Conservation (phyloP, 2,797 vertebrate genomes). For the Lophius americanus region DNA sequence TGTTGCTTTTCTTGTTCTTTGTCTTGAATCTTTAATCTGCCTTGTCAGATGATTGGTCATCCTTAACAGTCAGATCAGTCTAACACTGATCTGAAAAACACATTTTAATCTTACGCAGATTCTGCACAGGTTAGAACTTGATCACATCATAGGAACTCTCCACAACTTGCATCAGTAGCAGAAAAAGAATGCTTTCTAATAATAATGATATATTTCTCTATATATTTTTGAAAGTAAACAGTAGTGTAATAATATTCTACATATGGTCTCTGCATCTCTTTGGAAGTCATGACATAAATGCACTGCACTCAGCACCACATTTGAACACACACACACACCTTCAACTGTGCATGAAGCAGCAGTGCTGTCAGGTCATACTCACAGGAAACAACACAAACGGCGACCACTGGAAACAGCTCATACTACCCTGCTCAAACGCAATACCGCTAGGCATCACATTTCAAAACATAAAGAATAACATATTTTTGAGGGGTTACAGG, state of each 20-base stretch:
- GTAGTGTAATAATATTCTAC: neutral
- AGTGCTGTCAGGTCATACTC: slow-evolving; percentile 69
- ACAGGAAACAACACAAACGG: slow-evolving; percentile 70
- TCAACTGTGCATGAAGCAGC: slow-evolving; percentile 68
- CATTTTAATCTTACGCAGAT: slow-evolving; percentile 87
- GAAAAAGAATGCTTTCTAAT: neutral
- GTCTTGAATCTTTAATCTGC: slow-evolving; percentile 96
- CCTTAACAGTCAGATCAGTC: slow-evolving; percentile 77
- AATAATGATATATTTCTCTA: no score
- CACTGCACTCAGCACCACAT: slow-evolving; percentile 38
- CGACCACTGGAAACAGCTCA: slow-evolving; percentile 64
- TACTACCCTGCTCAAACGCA: slow-evolving; percentile 63
- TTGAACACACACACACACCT: slow-evolving; percentile 37
- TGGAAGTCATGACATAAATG: slow-evolving; percentile 46
- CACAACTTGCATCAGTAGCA: slow-evolving; percentile 14
- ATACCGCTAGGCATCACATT: slow-evolving; percentile 43
- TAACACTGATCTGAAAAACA: slow-evolving; percentile 85
- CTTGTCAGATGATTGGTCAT: slow-evolving; percentile 91
- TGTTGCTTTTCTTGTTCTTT: slow-evolving; percentile 80
- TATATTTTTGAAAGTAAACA: no score
- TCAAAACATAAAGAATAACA: slow-evolving; percentile 50
- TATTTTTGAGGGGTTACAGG: slow-evolving; percentile 46
- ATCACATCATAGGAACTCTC: slow-evolving; percentile 29
- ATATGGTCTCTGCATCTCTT: slow-evolving; percentile 33
- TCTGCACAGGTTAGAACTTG: slow-evolving; percentile 37